A percentile compares a stretch with the other conserved stretches of the same genome.
phyloP scores from a whole-genome alignment of 2,113 vertebrate species.

The Hippopotamus amphibius region DNA sequence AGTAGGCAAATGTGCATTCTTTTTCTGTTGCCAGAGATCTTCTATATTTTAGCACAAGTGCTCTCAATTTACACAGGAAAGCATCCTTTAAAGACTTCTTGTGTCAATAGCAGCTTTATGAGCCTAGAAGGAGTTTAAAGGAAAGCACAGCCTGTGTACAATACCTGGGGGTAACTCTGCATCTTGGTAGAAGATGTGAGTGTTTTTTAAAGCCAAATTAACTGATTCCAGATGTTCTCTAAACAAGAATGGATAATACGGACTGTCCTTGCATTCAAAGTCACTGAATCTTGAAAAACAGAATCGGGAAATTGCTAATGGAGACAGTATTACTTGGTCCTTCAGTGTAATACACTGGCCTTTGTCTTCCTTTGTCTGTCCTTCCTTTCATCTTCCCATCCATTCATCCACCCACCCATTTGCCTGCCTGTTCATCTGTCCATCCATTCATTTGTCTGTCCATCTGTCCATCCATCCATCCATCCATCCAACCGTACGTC shows the following conservation, averaged over 20 bases:
- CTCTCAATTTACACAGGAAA: not conserved
- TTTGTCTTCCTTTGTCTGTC: not conserved
- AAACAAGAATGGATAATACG: not conserved
- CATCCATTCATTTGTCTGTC: not conserved
- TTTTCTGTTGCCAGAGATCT: not conserved
- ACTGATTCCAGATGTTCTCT: not conserved
- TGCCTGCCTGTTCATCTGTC: no score
- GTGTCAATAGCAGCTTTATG: not conserved
- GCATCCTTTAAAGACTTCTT: not conserved
- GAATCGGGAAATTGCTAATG: not conserved
- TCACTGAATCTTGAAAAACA: not conserved
- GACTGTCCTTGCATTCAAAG: not conserved
- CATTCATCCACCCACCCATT: not conserved
- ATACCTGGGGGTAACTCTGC: not conserved
- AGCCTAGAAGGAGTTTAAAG: not conserved
- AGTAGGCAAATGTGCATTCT: not conserved
- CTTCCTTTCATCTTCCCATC: no score
- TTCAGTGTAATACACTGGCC: not conserved
- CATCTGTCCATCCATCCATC: not conserved
- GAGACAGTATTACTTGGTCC: not conserved
- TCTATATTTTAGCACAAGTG: not conserved
- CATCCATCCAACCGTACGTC: not conserved
- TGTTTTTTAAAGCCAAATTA: not conserved
- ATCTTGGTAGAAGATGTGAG: not conserved
- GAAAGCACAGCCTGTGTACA: not conserved